Evolutionary conservation across 2,888 invertebrate species (phyloP), one percentile per base, ranked within the genome.

Genomic region (Tubulanus polymorphus): DNA sequence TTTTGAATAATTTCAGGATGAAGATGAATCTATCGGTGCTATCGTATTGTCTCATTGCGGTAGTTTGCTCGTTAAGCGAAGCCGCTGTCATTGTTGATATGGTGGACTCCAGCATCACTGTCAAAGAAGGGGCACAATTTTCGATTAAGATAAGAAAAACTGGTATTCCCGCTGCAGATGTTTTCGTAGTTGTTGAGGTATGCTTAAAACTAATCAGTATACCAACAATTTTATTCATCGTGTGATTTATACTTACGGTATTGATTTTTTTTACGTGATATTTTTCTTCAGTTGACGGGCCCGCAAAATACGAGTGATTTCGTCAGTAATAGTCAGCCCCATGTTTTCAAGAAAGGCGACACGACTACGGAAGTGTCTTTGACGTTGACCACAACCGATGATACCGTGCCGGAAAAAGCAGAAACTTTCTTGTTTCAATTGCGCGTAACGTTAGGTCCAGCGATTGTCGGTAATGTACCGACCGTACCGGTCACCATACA

Each of bases 331-430:
- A 73, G 69, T 32, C 73, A 72, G 47, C 66, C 75, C 1, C 69
- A 65, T 0, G 63, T 61, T 12, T 75, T 75, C 59, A 54, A 60
- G 1, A 67, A 71, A 0, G 63, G 63, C n/a, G 63, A 62, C 10
- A 47, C 54, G 1, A 55, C 48, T 5, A 56, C 57, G 25, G 55
- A 57, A 1, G 60, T 64, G 10, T 52, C 54, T 10, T 70, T 74
- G 15, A 64, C 63, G 12, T 75, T 76, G 55, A 72, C 71, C 1
- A 69, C 71, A 0, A 56, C 58, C 25, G 72, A 75, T 60, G 77
- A 77, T 53, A 58, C 61, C 29, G 48, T 63, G 10, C 72, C 77
- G 1, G 77, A 76, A 55, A 57, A 64, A 10, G 69, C 70, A 47
- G 74, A 75, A 55, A 58, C 65, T 0, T 74, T 69, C 54, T 61